A percentile compares a stretch with the other conserved stretches of the same genome.
Conservation (phyloP, 2,113 vertebrate species). For the Psilopsiagon aymara region DNA sequence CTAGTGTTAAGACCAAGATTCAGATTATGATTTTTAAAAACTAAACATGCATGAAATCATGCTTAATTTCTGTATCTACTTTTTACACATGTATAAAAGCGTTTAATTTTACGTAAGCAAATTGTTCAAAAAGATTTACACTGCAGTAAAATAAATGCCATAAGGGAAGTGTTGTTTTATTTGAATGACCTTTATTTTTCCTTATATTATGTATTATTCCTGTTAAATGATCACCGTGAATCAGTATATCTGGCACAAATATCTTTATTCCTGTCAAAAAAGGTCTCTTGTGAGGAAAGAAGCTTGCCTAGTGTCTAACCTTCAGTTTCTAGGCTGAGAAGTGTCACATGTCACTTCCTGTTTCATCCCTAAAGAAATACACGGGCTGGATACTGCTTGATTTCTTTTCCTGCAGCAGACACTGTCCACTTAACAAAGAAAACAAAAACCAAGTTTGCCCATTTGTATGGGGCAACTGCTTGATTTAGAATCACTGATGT, state of each 20-base stretch:
- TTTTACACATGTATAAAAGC: background rate
- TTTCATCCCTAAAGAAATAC: conserved; percentile 16
- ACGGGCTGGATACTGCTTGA: background rate
- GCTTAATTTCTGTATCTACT: background rate
- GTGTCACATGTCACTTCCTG: background rate
- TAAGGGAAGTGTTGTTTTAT: background rate
- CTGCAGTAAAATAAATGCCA: background rate
- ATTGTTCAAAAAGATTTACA: background rate
- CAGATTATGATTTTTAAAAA: background rate
- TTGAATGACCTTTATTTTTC: background rate
- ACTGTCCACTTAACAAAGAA: background rate
- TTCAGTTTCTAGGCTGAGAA: background rate
- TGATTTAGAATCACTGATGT: background rate
- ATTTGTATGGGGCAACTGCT: background rate
- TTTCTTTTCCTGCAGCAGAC: background rate
- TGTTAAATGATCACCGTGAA: background rate
- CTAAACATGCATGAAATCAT: background rate
- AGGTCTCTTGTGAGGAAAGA: background rate
- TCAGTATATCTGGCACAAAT: background rate
- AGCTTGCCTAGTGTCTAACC: background rate
- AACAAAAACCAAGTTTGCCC: background rate
- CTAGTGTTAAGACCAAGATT: background rate
- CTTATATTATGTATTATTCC: background rate
- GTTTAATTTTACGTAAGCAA: background rate
- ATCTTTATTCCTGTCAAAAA: background rate